Percentiles rank a stretch among this genome's conserved stretches.
Conservation (phyloP, 2,797 vertebrate species). For the Gallinago solitaria region DNA sequence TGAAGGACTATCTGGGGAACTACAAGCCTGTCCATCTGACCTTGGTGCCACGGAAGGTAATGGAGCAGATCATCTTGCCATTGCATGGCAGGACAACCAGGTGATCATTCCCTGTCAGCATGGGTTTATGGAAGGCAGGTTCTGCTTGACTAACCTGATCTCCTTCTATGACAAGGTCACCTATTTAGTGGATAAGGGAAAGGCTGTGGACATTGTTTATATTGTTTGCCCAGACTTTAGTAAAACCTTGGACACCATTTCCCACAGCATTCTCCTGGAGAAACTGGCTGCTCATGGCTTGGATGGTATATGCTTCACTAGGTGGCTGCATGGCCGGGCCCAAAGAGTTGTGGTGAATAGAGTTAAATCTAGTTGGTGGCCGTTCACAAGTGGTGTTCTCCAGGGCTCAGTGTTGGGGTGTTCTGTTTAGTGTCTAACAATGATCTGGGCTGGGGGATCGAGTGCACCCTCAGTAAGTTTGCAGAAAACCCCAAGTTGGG, state of each 20-base stretch:
- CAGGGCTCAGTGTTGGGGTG: background rate
- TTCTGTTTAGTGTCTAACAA: background rate
- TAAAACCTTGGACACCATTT: background rate
- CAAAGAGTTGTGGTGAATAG: background rate
- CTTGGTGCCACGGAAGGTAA: background rate
- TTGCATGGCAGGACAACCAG: background rate
- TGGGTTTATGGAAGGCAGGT: background rate
- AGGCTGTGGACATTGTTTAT: background rate
- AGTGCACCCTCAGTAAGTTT: background rate
- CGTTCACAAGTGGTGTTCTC: background rate
- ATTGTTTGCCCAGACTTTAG: background rate
- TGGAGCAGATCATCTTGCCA: background rate
- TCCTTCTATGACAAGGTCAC: background rate
- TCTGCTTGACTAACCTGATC: background rate
- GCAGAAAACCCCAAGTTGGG: background rate
- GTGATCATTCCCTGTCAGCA: background rate
- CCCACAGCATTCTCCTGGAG: background rate
- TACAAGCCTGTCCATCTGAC: background rate
- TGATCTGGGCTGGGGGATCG: background rate
- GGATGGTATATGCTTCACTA: background rate
- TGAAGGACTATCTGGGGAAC: background rate
- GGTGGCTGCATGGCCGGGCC: background rate
- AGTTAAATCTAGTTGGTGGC: background rate
- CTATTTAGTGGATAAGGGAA: background rate
- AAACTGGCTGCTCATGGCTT: background rate